Percentiles rank a stretch among this genome's conserved stretches.
Evolutionary conservation across 2,797 vertebrate species (phyloP).

Genomic region (Crax fasciolata): DNA sequence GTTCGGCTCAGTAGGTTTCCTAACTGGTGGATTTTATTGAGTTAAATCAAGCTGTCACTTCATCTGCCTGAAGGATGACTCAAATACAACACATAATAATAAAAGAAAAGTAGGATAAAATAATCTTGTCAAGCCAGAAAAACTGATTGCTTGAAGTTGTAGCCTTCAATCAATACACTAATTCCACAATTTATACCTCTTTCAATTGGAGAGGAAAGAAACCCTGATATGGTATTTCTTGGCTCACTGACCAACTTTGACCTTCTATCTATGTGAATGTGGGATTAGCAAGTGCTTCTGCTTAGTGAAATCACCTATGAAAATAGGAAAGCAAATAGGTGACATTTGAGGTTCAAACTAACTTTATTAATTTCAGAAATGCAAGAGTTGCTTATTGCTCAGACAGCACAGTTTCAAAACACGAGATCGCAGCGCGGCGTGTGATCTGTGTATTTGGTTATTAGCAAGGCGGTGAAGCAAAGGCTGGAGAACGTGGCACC

Average conservation of each 20-base stretch:
- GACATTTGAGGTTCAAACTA: slow-evolving; percentile 90
- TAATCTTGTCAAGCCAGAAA: slow-evolving; percentile 99
- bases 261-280: slow-evolving; percentile 93
- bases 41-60: slow-evolving; percentile 99
- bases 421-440: background rate
- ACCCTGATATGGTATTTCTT: slow-evolving; percentile 99
- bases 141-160: slow-evolving; percentile 98
- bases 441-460: background rate
- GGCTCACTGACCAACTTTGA: slow-evolving; percentile 99
- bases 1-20: slow-evolving; percentile 94
- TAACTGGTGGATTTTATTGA: slow-evolving; percentile 98
- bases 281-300: slow-evolving; percentile 94
- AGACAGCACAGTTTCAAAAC: background rate
- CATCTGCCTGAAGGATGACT: slow-evolving; percentile 98
- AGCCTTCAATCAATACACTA: slow-evolving; percentile 99
- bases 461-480: background rate
- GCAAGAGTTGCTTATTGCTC: slow-evolving; percentile 65
- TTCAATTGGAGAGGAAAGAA: slow-evolving; percentile 94
- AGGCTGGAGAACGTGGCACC: background rate
- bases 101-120: slow-evolving; percentile 99
- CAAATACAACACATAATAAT: slow-evolving; percentile 99
- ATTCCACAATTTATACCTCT: slow-evolving; percentile 99
- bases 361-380: slow-evolving; percentile 93
- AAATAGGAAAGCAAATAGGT: slow-evolving; percentile 91
- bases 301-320: slow-evolving; percentile 95